Percentiles rank a stretch among this genome's conserved stretches.
phyloP scores from a whole-genome alignment of 2,888 invertebrate genomes.

The Stenodema calcarata region DNA sequence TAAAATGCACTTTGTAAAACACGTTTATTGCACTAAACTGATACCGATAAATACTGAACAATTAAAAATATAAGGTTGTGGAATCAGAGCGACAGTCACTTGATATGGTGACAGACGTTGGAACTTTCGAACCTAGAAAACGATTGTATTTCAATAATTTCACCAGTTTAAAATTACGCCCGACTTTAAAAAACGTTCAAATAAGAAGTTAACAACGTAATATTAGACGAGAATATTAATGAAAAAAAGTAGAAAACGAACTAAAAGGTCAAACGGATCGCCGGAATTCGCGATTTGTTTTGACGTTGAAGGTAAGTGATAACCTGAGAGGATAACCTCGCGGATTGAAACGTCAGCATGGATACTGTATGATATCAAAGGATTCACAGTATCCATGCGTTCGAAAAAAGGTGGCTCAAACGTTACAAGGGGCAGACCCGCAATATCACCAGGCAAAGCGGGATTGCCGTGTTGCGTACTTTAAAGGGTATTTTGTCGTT shows the following conservation, averaged over 20 bases:
- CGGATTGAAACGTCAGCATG: background rate
- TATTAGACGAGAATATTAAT: background rate
- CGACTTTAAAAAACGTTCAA: background rate
- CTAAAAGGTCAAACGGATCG: background rate
- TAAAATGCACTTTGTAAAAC: too few species aligned
- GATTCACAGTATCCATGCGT: background rate
- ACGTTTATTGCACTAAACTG: too few species aligned
- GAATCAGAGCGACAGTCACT: too few species aligned
- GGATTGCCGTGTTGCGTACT: background rate
- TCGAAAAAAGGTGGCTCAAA: background rate
- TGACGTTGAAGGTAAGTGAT: background rate
- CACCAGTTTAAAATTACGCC: background rate
- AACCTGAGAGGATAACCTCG: background rate
- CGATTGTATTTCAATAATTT: background rate
- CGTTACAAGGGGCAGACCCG: background rate
- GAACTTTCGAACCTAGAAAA: background rate
- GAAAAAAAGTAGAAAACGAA: background rate
- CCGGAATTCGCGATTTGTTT: background rate
- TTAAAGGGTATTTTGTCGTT: too few species aligned
- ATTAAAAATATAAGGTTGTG: too few species aligned
- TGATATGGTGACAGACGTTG: background rate
- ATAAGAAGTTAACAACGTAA: background rate
- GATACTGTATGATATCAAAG: background rate
- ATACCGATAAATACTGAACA: too few species aligned
- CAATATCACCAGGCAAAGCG: background rate